These are phyloP conservation scores for Mythimna loreyi DNA, from an alignment of 2,888 invertebrate genomes.

Conservation along the genomic window DNA sequence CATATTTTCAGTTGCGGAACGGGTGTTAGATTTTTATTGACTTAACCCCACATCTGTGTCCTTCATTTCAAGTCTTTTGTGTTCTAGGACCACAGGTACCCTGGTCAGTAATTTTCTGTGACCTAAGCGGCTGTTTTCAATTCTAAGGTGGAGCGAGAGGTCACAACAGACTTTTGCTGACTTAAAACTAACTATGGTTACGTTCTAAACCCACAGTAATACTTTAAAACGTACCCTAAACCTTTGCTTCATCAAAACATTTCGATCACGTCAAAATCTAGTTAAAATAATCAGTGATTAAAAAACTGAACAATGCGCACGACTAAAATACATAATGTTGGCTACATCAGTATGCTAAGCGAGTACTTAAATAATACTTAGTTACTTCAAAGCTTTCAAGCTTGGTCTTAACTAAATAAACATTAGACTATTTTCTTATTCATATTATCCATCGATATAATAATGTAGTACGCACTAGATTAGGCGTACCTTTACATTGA, in stretches of 20 bases:
- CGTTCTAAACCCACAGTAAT: too few relatives aligned
- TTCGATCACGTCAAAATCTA: conserved; percentile 41
- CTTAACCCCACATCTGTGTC: too few relatives aligned
- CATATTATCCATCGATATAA: conserved; percentile 27
- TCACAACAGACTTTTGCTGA: too few relatives aligned
- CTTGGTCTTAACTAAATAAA: conserved; percentile 25
- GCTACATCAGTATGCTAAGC: conserved; percentile 42
- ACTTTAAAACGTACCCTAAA: neutral
- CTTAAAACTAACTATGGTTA: too few relatives aligned
- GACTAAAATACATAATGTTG: conserved; percentile 34
- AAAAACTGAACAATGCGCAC: conserved; percentile 30
- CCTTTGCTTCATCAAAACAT: conserved; percentile 21
- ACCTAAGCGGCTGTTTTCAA: too few relatives aligned
- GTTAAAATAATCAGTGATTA: conserved; percentile 31
- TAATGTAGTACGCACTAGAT: too few relatives aligned
- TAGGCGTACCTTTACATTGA: too few relatives aligned
- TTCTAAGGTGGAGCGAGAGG: too few relatives aligned
- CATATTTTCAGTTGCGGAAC: neutral
- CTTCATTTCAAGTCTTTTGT: too few relatives aligned
- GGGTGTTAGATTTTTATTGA: too few relatives aligned
- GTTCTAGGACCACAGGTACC: too few relatives aligned
- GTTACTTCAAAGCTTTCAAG: conserved; percentile 26
- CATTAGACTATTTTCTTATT: conserved; percentile 40
- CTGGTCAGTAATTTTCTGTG: too few relatives aligned
- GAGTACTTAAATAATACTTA: conserved; percentile 26